A percentile compares a stretch with the other conserved stretches of the same genome.
Evolutionary conservation across 1,140 invertebrate genomes (phyloP).

Genomic region (Drosophila teissieri): DNA sequence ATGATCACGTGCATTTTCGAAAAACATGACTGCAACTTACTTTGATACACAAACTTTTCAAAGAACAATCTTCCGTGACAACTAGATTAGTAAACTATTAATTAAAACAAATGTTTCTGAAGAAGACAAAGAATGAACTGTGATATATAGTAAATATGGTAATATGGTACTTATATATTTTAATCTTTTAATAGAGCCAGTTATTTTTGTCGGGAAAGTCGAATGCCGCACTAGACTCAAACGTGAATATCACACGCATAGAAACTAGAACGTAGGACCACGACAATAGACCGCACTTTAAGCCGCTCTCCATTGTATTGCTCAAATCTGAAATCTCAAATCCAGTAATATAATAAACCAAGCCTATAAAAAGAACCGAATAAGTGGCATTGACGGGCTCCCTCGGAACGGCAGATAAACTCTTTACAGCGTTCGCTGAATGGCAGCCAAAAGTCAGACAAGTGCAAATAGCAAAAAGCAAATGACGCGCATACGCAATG

Average conservation of each 20-base stretch:
- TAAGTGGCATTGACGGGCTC: slow-evolving; percentile 55
- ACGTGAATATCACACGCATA: slow-evolving; percentile 1
- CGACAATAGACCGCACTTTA: slow-evolving; percentile 13
- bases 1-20: slow-evolving; percentile 2
- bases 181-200: background rate
- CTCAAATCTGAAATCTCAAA: background rate
- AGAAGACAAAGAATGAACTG: no score
- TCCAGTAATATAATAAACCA: slow-evolving; percentile 3
- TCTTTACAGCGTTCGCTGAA: slow-evolving; percentile 33
- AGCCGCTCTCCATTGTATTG: slow-evolving; percentile 16
- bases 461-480: slow-evolving; percentile 50
- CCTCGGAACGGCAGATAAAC: slow-evolving; percentile 34
- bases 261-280: slow-evolving; percentile 4
- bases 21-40: background rate
- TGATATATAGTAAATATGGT: no score
- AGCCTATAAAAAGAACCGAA: slow-evolving; percentile 22
- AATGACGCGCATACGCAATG: slow-evolving; percentile 72
- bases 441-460: slow-evolving; percentile 7
- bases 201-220: background rate
- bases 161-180: background rate
- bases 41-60: no score
- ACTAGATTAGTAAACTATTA: background rate
- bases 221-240: background rate
- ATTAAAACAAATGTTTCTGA: background rate
- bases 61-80: background rate